Evolutionary conservation across 2,113 vertebrate genomes (phyloP).

Genomic region (Rhinichthys klamathensis): DNA sequence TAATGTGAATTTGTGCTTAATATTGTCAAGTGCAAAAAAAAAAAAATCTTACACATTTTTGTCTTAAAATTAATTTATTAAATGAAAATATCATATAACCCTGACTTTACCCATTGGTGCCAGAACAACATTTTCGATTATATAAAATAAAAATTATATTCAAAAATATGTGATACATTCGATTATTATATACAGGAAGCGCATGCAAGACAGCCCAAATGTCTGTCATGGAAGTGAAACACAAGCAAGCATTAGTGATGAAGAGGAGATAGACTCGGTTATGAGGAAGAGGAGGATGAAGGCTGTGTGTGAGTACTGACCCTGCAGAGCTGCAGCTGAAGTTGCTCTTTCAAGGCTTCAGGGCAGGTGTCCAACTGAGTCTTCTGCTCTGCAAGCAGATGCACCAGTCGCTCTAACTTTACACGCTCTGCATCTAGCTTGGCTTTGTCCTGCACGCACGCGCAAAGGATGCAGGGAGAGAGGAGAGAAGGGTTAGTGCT

Average conservation of each 20-base stretch:
- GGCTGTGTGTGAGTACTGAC: conserved; percentile 84
- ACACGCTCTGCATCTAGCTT: conserved; percentile 93
- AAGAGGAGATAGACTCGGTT: not conserved
- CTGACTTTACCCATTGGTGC: not conserved
- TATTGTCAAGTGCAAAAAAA: not conserved
- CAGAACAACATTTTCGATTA: not conserved
- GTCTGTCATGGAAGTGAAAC: not conserved
- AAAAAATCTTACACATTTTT: not conserved
- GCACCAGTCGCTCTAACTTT: conserved; percentile 97
- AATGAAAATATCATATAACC: not conserved
- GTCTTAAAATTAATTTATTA: not conserved
- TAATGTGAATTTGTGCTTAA: not conserved
- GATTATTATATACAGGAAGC: not conserved
- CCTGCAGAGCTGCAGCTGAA: conserved; percentile 97
- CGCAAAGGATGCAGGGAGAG: conserved; percentile 46
- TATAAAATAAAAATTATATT: not conserved
- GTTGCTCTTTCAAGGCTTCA: conserved; percentile 98
- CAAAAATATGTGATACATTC: not conserved
- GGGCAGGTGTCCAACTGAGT: conserved; percentile 97
- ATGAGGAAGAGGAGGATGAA: conserved; percentile 22
- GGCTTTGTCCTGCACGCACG: conserved; percentile 84
- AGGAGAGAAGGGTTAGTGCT: conserved; percentile 55
- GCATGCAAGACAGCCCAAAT: not conserved
- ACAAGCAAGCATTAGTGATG: not conserved
- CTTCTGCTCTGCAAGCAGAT: conserved; percentile 95